Percentiles rank a stretch among this genome's conserved stretches.
Conservation (phyloP, 1,140 invertebrate genomes). For the Telenomus remus region DNA sequence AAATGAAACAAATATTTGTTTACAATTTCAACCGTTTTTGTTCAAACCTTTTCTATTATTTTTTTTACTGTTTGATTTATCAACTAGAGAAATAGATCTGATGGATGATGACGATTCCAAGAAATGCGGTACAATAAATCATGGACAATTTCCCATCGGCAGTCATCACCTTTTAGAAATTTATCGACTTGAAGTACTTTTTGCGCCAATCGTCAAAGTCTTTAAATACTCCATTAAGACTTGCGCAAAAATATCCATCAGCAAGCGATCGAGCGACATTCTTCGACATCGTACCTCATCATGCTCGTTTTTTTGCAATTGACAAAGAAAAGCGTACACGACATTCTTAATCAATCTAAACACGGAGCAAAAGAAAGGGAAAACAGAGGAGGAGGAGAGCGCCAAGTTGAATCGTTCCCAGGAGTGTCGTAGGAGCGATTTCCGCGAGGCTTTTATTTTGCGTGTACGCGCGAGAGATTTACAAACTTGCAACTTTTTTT, state of each 20-base stretch:
- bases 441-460: slow-evolving; percentile 36
- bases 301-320: slow-evolving; percentile 38
- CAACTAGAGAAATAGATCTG: background rate
- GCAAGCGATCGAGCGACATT: slow-evolving; percentile 13
- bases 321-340: slow-evolving; percentile 29
- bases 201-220: slow-evolving; percentile 6
- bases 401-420: slow-evolving; percentile 44
- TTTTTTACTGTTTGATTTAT: background rate
- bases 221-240: slow-evolving; percentile 22
- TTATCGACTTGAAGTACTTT: slow-evolving; percentile 17
- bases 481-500: slow-evolving; percentile 37
- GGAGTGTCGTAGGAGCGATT: slow-evolving; percentile 37
- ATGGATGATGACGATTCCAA: background rate
- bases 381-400: slow-evolving; percentile 18
- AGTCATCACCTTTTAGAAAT: slow-evolving; percentile 18
- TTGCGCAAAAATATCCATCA: slow-evolving; percentile 17
- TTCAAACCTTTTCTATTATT: too few species aligned
- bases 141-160: background rate
- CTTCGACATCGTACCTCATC: slow-evolving; percentile 22
- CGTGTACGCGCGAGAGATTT: slow-evolving; percentile 35
- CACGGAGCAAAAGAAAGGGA: slow-evolving; percentile 23
- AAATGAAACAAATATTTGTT: too few species aligned
- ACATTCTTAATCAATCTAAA: slow-evolving; percentile 47
- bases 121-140: background rate
- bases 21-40: too few species aligned